Base-by-base conservation (phyloP, 92 coral and sea anemone species). In the Umimayanthus chanpuru region DNA sequence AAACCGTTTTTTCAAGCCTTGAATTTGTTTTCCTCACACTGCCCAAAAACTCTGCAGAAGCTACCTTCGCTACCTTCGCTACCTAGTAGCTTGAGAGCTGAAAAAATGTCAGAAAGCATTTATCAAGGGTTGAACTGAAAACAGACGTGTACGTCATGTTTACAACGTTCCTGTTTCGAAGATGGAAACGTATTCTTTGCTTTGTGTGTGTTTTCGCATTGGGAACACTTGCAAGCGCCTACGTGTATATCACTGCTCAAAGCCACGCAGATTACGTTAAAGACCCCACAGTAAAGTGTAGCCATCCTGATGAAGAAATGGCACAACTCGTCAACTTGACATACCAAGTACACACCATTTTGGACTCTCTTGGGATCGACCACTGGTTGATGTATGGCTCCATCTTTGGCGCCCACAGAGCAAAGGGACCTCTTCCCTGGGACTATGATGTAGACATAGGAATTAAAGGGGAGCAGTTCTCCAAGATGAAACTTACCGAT, bases 371-470 rank as follows among this genome's bases (percentile, higher is more conserved):
- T 58, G 71, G 70, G 20, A 71, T 93, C n/a, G 86, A 92, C 2
- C 96, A 93, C 81, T 93, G 96, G 96, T 65, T 93, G 72, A 91
- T 91, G 94, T 93, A 93, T 81, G 96, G 96, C 15, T 93, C 96
- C n/a, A 84, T 93, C 6, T 89, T 91, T 86, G 96, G 96, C 25
- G 96, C 96, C 0, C 85, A 36, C 6, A 90, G 96, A 3, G 83
- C 66, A 5, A 74, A 89, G 32, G 91, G 81, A 4, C 96, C 96
- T 4, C 92, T 93, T 21, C 90, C 96, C 12, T 93, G 96, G 96
- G 96, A 93, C 61, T 85, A 93, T 41, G 96, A 93, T 47, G 94
- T 93, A 1, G 96, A 93, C 75, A 90, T 93, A 43, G 94, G 96
- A 76, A 79, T 93, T 30, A 85, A 90, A 47, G 94, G 94, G 1